Evolutionary conservation across 2,113 vertebrate species (phyloP).

Genomic region (Himantopus leucocephalus): DNA sequence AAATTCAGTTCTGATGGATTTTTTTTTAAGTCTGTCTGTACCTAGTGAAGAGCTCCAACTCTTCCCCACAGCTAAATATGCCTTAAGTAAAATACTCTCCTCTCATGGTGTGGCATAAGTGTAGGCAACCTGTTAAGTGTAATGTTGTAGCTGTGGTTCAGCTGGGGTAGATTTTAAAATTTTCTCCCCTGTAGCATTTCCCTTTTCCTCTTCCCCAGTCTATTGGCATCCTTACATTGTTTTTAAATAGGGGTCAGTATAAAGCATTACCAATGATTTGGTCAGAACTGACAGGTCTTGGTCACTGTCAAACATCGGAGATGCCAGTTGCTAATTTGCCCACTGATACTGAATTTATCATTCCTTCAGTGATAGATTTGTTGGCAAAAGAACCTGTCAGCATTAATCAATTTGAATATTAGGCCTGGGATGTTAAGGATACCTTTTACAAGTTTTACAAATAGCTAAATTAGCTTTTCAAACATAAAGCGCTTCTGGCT

Average conservation of each 20-base stretch:
- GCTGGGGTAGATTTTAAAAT: not conserved
- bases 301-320: not conserved
- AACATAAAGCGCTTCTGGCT: not conserved
- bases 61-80: not conserved
- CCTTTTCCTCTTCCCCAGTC: not conserved
- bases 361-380: not conserved
- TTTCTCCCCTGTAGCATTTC: not conserved
- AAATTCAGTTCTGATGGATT: not conserved
- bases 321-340: not conserved
- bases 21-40: not conserved
- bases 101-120: not conserved
- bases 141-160: not conserved
- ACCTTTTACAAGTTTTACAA: not conserved
- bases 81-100: not conserved
- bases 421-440: not conserved
- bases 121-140: not conserved
- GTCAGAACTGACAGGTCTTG: not conserved
- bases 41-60: not conserved
- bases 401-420: not conserved
- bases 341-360: not conserved
- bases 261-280: not conserved
- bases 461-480: not conserved
- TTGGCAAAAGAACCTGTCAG: not conserved
- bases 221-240: fast-evolving
- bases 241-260: not conserved